phyloP scores from a whole-genome alignment of 2,888 invertebrate genomes.

The Plebejus anna region DNA sequence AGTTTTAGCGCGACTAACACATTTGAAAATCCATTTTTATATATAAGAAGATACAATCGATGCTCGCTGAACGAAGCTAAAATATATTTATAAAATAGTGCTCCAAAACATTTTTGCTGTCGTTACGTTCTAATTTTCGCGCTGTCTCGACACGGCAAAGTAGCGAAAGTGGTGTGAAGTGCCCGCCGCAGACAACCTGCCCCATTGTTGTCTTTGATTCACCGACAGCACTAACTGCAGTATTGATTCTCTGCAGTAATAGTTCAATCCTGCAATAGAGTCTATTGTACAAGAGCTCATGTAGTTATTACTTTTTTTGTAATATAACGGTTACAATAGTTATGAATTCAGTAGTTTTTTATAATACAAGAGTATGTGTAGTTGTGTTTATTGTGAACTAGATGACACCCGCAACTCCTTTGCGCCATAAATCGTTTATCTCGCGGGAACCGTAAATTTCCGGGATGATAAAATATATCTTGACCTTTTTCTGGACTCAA shows the following conservation, averaged over 20 bases:
- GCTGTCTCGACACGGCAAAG: constrained; percentile 62
- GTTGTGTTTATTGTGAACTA: not conserved
- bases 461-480: too few species aligned
- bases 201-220: constrained; percentile 72
- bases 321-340: not conserved
- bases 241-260: constrained; percentile 27
- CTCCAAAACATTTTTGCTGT: constrained; percentile 38
- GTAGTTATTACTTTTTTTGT: not conserved
- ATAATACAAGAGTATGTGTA: not conserved
- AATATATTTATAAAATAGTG: too few species aligned
- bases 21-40: too few species aligned
- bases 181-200: constrained; percentile 65
- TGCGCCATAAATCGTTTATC: too few species aligned
- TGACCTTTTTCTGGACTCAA: too few species aligned
- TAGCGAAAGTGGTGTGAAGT: constrained; percentile 73
- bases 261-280: not conserved
- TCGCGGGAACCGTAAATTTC: too few species aligned
- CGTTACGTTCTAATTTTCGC: constrained; percentile 63
- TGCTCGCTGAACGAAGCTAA: too few species aligned
- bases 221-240: constrained; percentile 41
- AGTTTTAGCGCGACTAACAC: too few species aligned
- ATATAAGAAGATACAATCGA: too few species aligned
- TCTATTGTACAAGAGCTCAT: not conserved
- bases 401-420: too few species aligned
- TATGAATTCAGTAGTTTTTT: not conserved